These are phyloP conservation scores for Bubo scandiacus DNA, from an alignment of 2,113 vertebrate genomes.

Conservation along the genomic window DNA sequence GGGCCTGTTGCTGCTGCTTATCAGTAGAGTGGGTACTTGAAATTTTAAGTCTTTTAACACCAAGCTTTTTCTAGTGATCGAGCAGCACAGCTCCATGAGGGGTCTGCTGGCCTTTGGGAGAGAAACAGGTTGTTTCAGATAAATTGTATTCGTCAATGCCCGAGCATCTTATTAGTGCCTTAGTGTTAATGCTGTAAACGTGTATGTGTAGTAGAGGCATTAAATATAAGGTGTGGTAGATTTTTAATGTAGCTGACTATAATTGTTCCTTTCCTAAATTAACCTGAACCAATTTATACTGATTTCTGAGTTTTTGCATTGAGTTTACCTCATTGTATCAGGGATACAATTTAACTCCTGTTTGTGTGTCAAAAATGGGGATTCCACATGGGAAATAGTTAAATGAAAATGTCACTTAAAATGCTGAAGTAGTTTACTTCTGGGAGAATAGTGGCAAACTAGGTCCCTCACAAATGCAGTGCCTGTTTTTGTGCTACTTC, in stretches of 20 bases:
- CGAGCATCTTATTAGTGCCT: not conserved
- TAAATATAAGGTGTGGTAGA: not conserved
- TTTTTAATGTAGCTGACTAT: not conserved
- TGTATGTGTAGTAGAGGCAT: not conserved
- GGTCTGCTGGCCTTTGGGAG: not conserved
- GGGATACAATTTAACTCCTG: not conserved
- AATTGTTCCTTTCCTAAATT: not conserved
- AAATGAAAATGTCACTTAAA: not conserved
- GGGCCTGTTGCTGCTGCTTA: not conserved
- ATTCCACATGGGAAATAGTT: not conserved
- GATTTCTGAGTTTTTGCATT: not conserved
- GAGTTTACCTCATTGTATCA: not conserved
- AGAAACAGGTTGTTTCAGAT: not conserved
- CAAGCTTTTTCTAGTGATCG: fast-evolving
- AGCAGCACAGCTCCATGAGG: not conserved
- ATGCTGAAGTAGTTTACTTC: not conserved
- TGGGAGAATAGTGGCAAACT: not conserved
- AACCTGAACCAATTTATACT: not conserved
- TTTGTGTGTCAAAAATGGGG: not conserved
- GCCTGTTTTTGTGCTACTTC: not conserved
- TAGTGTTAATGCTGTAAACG: not conserved
- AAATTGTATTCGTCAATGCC: not conserved
- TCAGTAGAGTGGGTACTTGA: not conserved
- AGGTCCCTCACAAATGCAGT: not conserved
- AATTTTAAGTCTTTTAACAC: not conserved